Base-by-base conservation (phyloP, 2,888 invertebrate genomes). In the Flexamia atlantica region DNA sequence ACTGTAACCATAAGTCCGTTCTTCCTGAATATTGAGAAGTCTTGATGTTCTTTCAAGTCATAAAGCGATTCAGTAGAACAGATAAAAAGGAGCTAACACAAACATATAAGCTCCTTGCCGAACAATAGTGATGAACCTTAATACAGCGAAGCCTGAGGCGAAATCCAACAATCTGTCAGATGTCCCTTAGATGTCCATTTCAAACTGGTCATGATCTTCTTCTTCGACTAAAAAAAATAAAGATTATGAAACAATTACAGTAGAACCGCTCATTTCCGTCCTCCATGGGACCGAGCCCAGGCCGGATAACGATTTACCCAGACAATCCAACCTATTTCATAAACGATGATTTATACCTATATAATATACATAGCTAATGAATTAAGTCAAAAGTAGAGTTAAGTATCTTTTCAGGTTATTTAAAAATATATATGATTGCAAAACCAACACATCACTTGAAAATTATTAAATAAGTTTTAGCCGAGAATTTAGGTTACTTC, bases 151-250 rank as follows among this genome's bases (percentile, higher is more conserved):
- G 30, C 9, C 64, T 64, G 64, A 28, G 28, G 23, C 53, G 14
- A 64, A 64, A 14, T 64, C 64, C 64, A 64, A 30, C 30, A 17
- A 28, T 28, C 28, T 25, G 5, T 28, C 30, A 9, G 14, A 14
- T 30, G 20, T 28, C 64, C 28, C 20, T 82, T 87, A 91, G 89
- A 91, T 91, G 84, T 91, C 91, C 90, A 91, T 90, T 82, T 90
- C 90, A 85, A 91, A 91, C 85, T 91, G 91, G 85, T 90, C 90
- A n/a, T 89, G 85, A 46, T 88, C 85, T 72, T 88, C 85, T 80
- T 90, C 90, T 36, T 89, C 88, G 60, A 88, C 85, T 68, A 88
- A 84, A 85, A 89, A 80, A 83, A 12, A 46, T 36, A 36, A 9
- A 10, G 14, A 9, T 46, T 2, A 46, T 17, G 17, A 46, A 46